These are phyloP conservation scores for Cryptotis parvus DNA, from an alignment of 2,113 vertebrate species.

Conservation along the genomic window DNA sequence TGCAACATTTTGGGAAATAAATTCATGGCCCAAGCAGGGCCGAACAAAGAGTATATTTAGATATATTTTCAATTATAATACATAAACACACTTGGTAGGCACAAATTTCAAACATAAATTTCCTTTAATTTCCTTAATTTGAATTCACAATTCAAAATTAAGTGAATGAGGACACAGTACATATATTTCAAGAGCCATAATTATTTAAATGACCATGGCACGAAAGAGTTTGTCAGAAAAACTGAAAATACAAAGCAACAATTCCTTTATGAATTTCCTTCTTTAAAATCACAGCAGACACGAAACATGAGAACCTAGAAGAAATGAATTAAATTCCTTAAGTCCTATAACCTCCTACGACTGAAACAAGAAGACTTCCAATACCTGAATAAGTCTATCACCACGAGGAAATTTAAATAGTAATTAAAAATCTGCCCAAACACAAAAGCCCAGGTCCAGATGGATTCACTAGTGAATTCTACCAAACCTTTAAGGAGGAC, in stretches of 20 bases:
- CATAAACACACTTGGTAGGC: slow-evolving; percentile 44
- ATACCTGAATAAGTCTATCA: too few species aligned
- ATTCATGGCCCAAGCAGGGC: slow-evolving; percentile 33
- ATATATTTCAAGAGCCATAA: slow-evolving; percentile 50
- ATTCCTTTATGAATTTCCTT: slow-evolving; percentile 51
- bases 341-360: too few species aligned
- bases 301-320: too few species aligned
- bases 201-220: slow-evolving; percentile 28
- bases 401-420: too few species aligned
- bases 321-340: too few species aligned
- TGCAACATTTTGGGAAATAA: slow-evolving; percentile 13
- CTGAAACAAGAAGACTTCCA: too few species aligned
- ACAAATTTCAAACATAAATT: slow-evolving; percentile 59
- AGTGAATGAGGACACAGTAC: slow-evolving; percentile 18
- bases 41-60: background rate
- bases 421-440: too few species aligned
- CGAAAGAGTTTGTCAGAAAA: slow-evolving; percentile 20
- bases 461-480: too few species aligned
- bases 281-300: too few species aligned
- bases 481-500: too few species aligned
- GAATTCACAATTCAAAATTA: slow-evolving; percentile 45
- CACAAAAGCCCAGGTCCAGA: too few species aligned
- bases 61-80: slow-evolving; percentile 14
- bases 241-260: slow-evolving; percentile 29
- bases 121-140: slow-evolving; percentile 54